Evolutionary conservation across 2,113 vertebrate genomes (phyloP), one percentile per base, ranked within the genome.

Genomic region (Arothron firmamentum): DNA sequence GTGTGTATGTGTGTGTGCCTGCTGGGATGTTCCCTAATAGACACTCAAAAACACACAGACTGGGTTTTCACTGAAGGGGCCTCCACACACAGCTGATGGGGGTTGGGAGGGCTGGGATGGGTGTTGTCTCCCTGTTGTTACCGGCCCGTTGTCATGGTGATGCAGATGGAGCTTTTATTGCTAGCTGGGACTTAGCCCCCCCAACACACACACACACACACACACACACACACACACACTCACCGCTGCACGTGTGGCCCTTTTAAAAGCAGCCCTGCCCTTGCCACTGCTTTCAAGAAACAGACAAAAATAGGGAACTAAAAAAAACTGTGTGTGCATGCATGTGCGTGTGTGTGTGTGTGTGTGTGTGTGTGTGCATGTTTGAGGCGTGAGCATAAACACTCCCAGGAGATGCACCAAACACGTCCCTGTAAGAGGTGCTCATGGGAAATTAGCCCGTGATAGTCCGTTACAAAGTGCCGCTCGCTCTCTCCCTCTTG

Each of bases 131-230:
- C 59, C 47, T 82, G 83, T 84, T 87, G 87, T 88, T 86, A 78
- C 79, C 17, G 74, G 77, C 79, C 76, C 74, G 90, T 91, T 86
- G 84, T 85, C 88, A 91, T 91, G 88, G 89, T 52, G 68, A 90
- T 80, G 75, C 76, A 82, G 74, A 88, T 85, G 85, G 83, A 80
- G 82, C 76, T 65, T 79, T 85, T 80, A 84, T 78, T 75, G 67
- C 75, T 64, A 65, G 65, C 80, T 75, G 64, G 70, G 76, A 81
- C 72, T 72, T 79, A 71, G 58, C 17, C 54, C 53, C 52, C n/a
- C n/a, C n/a, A n/a, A 38, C 56, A 62, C 41, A 60, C 20, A n/a
- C 67, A 52, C 54, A 16, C 67, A 45, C 70, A 41, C 31, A 38
- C 56, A 62, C 41, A 60, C 20, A n/a, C 67, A 52, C 54, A 16